A percentile compares a stretch with the other conserved stretches of the same genome.
phyloP scores from a whole-genome alignment of 2,888 invertebrate genomes.

The Oscheius sp. region DNA sequence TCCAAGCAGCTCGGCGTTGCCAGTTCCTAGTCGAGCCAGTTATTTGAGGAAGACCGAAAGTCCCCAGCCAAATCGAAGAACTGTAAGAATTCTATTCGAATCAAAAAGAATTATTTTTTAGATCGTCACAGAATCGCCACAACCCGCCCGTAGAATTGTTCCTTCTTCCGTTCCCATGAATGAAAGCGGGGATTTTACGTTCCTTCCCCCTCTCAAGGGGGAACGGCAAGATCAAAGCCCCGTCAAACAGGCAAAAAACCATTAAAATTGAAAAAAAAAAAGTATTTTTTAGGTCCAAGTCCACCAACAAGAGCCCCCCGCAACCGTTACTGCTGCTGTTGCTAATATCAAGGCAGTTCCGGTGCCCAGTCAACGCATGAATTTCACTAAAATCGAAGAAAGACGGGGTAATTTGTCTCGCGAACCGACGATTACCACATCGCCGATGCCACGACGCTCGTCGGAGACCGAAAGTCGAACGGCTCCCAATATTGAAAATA shows the following conservation, averaged over 20 bases:
- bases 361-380: slow-evolving; percentile 70
- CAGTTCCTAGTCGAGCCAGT: slow-evolving; percentile 44
- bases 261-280: not conserved
- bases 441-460: slow-evolving; percentile 28
- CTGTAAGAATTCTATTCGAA: slow-evolving; percentile 15
- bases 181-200: slow-evolving; percentile 72
- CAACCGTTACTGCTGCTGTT: slow-evolving; percentile 30
- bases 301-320: slow-evolving; percentile 48
- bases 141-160: slow-evolving; percentile 36
- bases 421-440: slow-evolving; percentile 11
- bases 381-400: slow-evolving; percentile 69
- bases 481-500: slow-evolving; percentile 58
- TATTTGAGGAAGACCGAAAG: slow-evolving; percentile 29
- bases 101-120: slow-evolving; percentile 4
- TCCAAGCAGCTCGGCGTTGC: slow-evolving; percentile 44
- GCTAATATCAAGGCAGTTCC: slow-evolving; percentile 64
- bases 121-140: slow-evolving; percentile 45
- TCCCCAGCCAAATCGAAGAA: slow-evolving; percentile 34
- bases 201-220: slow-evolving; percentile 65
- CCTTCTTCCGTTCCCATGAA: slow-evolving; percentile 48
- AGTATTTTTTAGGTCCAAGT: slow-evolving; percentile 57
- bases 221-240: slow-evolving; percentile 52
- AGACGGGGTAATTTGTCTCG: slow-evolving; percentile 26
- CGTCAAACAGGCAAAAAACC: slow-evolving; percentile 64
- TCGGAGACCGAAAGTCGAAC: slow-evolving; percentile 7